A percentile compares a stretch with the other conserved stretches of the same genome.
Evolutionary conservation across 2,888 invertebrate genomes (phyloP).

Genomic region (Pristionchus maxplancki): DNA sequence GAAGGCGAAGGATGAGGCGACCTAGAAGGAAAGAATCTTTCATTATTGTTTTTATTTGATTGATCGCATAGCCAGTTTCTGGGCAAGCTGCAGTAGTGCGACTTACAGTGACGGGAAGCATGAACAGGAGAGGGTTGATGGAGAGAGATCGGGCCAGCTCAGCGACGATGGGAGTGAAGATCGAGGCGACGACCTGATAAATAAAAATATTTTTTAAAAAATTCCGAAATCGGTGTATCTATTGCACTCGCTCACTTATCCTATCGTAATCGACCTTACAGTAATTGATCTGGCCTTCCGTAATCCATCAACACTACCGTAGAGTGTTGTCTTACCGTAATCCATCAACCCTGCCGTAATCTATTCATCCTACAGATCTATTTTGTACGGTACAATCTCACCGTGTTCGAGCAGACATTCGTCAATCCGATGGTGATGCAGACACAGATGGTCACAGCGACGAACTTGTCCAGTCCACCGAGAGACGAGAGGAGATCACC

Average conservation of each 20-base stretch:
- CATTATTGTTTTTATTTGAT: no score
- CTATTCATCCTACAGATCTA: no score
- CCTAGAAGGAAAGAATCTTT: not conserved
- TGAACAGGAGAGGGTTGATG: slow-evolving; percentile 78
- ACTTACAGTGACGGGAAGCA: slow-evolving; percentile 78
- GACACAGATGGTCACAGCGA: slow-evolving; percentile 87
- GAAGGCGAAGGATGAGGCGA: slow-evolving; percentile 79
- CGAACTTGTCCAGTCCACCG: slow-evolving; percentile 82
- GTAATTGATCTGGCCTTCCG: not conserved
- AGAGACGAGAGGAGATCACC: slow-evolving; percentile 85
- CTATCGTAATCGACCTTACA: not conserved
- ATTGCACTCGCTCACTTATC: not conserved
- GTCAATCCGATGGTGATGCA: slow-evolving; percentile 88
- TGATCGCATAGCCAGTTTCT: no score
- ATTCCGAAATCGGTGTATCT: no score
- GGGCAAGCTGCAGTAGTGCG: no score
- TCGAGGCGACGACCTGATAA: slow-evolving; percentile 84
- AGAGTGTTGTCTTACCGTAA: not conserved
- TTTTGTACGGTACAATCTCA: slow-evolving; percentile 55
- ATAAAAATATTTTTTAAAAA: not conserved
- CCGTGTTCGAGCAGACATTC: slow-evolving; percentile 92
- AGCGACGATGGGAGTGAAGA: slow-evolving; percentile 86
- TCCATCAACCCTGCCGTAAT: no score
- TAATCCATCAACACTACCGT: not conserved
- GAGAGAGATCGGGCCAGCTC: slow-evolving; percentile 62